These are phyloP conservation scores for Polyommatus iphigenia DNA, from an alignment of 2,888 invertebrate genomes.

Conservation along the genomic window DNA sequence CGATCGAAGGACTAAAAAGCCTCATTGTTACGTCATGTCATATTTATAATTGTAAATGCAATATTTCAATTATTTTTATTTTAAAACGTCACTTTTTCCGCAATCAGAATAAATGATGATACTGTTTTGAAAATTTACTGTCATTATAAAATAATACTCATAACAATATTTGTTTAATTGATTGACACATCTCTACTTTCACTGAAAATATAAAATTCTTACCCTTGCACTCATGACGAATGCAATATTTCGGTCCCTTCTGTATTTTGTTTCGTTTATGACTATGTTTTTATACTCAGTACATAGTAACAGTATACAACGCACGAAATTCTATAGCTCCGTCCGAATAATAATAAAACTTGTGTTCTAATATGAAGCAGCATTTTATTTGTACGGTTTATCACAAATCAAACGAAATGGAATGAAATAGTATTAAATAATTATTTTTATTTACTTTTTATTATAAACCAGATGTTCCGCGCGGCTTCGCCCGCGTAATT, in stretches of 20 bases:
- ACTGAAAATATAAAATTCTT: background rate
- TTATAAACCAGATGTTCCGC: too few relatives aligned
- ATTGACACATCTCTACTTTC: background rate
- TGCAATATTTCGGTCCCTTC: slow-evolving; percentile 14
- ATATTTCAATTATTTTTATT: too few relatives aligned
- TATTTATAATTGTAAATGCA: too few relatives aligned
- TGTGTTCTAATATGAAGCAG: background rate
- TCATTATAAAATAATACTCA: too few relatives aligned
- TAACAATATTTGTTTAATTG: background rate
- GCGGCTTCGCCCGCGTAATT: too few relatives aligned
- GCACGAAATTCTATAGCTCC: background rate
- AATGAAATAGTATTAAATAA: too few relatives aligned
- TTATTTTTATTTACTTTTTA: too few relatives aligned
- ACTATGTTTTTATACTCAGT: slow-evolving; percentile 16
- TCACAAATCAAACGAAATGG: background rate
- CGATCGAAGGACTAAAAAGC: too few relatives aligned
- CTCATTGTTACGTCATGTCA: too few relatives aligned
- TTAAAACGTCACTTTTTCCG: too few relatives aligned
- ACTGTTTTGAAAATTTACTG: too few relatives aligned
- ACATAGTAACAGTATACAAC: slow-evolving; percentile 1
- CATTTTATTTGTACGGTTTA: background rate
- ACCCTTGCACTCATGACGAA: slow-evolving; percentile 18
- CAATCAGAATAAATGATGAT: too few relatives aligned
- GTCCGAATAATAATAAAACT: background rate
- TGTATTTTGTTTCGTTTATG: slow-evolving; percentile 5